Conservation (phyloP, 1,140 invertebrate genomes). For the Trichonephila inaurata region DNA sequence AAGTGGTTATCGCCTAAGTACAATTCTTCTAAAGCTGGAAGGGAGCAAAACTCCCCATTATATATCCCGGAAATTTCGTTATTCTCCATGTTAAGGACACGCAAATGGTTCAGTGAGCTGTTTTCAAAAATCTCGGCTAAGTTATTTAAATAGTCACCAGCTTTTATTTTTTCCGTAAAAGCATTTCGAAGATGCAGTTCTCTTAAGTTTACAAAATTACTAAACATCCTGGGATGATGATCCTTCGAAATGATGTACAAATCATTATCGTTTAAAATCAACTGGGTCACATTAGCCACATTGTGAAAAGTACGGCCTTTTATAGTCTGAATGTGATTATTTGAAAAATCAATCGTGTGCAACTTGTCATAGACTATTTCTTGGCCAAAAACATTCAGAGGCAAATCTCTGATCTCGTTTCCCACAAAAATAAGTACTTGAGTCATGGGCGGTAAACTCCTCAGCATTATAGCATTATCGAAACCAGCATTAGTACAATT, state of each 20-base stretch:
- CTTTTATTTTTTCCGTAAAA: constrained; percentile 84
- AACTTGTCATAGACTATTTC: constrained; percentile 84
- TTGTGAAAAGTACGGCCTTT: constrained; percentile 89
- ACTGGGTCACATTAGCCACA: constrained; percentile 86
- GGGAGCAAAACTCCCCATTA: constrained; percentile 86
- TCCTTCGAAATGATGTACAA: constrained; percentile 85
- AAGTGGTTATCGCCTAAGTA: constrained; percentile 86
- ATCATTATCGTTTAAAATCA: constrained; percentile 89
- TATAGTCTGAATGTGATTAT: constrained; percentile 88
- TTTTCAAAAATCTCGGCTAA: constrained; percentile 88
- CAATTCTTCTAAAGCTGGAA: constrained; percentile 86
- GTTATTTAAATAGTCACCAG: constrained; percentile 79
- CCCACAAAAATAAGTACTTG: constrained; percentile 88
- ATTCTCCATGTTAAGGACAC: constrained; percentile 89
- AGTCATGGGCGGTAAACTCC: constrained; percentile 85
- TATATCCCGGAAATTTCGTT: constrained; percentile 87
- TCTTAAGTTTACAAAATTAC: constrained; percentile 87
- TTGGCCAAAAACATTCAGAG: constrained; percentile 88
- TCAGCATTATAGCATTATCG: constrained; percentile 83
- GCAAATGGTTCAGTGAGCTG: constrained; percentile 85
- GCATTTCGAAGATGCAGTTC: constrained; percentile 89
- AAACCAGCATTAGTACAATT: constrained; percentile 88
- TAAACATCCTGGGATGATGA: constrained; percentile 88
- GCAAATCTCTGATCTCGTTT: constrained; percentile 85
- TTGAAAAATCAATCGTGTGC: constrained; percentile 88